Evolutionary conservation across 2,113 vertebrate species (phyloP), one percentile per base, ranked within the genome.

Genomic region (Gymnarchus niloticus): DNA sequence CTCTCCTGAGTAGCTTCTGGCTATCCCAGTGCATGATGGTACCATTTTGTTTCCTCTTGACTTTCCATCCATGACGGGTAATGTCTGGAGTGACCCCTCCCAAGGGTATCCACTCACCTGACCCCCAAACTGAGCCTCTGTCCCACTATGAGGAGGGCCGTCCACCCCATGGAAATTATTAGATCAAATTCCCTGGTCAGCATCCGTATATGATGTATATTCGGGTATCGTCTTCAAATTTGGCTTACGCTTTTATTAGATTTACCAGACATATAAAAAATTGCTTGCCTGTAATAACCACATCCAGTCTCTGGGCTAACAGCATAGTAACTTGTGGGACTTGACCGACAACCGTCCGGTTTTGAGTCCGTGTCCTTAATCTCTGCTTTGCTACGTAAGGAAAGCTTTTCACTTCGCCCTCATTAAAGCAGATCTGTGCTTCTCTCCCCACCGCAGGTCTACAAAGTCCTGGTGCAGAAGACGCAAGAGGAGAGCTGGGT

Each of bases 381-480:
- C 59, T 5, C n/a, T 65, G 33, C 10, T 12, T 65, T n/a, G 10
- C 2, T 3, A 65, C 28, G 28, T 3, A 25, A 61, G 7, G 7
- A 52, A 52, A 52, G 51, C 51, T 52, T 52, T 9, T 52, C 51
- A 52, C 51, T 59, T 6, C 56, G 14, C 5, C 56, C 56, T 59
- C 19, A n/a, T 77, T 2, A 77, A 44, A 44, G 17, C 76, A 54
- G 52, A 14, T 6, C 52, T 54, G n/a, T n/a, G n/a, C n/a, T 14
- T 7, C 46, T 78, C 76, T 48, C 76, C 21, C 23, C 2, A 78
- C 33, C 37, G 19, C 41, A 96, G 96, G 94, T 96, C 0, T 96
- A 96, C 88, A 96, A 96, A 93, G 92, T 96, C 87, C 89, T 95
- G 83, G 95, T 96, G 86, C 95, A 92, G 91, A 95, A 93, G 93